These are phyloP conservation scores for Lithophane leautieri DNA, from an alignment of 2,888 invertebrate genomes.

Conservation along the genomic window DNA sequence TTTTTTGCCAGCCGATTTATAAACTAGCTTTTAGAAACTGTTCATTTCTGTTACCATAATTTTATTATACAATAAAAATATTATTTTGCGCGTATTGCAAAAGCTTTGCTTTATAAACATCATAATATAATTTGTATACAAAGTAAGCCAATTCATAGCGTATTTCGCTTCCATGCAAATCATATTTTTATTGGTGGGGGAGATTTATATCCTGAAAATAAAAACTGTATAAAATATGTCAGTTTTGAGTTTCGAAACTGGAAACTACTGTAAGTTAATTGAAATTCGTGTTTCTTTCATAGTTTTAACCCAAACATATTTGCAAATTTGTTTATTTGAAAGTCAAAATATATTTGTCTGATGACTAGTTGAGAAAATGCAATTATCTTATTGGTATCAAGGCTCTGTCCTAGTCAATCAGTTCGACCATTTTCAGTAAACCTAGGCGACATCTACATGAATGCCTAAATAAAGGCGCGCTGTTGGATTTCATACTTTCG, in stretches of 20 bases:
- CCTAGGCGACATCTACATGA: not conserved
- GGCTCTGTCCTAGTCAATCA: not conserved
- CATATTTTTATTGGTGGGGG: conserved; percentile 53
- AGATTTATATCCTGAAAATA: conserved; percentile 44
- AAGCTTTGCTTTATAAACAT: conserved; percentile 55
- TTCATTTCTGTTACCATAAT: conserved; percentile 42
- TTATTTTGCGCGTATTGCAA: conserved; percentile 58
- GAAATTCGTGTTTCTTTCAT: not conserved
- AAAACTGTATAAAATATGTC: conserved; percentile 17
- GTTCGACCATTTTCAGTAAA: not conserved
- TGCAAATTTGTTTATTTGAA: not conserved
- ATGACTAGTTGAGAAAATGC: not conserved
- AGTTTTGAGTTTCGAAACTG: conserved; percentile 4
- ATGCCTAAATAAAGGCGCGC: not conserved
- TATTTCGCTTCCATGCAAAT: conserved; percentile 72
- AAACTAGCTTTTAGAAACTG: conserved; percentile 11
- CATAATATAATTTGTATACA: conserved; percentile 47
- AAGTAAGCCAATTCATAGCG: conserved; percentile 74
- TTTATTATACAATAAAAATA: conserved; percentile 58
- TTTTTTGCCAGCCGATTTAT: not conserved
- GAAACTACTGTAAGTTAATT: conserved; percentile 7
- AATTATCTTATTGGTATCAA: not conserved
- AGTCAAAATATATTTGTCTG: not conserved
- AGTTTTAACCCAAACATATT: not conserved
- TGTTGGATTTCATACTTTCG: not conserved